phyloP scores from a whole-genome alignment of 2,113 vertebrate genomes.

The Dicentrarchus labrax region DNA sequence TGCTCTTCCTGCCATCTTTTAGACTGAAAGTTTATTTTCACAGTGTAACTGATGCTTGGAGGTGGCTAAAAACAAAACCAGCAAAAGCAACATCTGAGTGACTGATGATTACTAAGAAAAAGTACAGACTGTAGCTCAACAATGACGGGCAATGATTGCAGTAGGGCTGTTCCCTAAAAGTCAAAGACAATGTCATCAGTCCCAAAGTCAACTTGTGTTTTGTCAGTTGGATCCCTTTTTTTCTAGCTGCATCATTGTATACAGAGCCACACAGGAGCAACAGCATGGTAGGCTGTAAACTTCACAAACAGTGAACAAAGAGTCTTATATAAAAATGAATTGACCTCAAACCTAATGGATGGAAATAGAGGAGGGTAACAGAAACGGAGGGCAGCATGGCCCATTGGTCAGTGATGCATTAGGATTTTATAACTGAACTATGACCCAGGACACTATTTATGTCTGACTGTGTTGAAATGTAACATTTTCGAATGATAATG shows the following conservation, averaged over 20 bases:
- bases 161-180: background rate
- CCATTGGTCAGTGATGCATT: background rate
- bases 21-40: background rate
- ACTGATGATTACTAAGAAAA: too few relatives aligned
- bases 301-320: background rate
- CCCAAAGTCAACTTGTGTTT: background rate
- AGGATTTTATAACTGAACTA: background rate
- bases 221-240: background rate
- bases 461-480: too few relatives aligned
- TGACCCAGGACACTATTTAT: too few relatives aligned
- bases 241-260: background rate
- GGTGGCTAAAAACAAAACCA: background rate
- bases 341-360: background rate
- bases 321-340: background rate
- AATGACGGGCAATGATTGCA: conserved; percentile 4
- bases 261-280: background rate
- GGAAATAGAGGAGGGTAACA: background rate
- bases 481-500: background rate
- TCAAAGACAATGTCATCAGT: background rate
- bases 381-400: background rate
- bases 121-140: too few relatives aligned
- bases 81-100: background rate
- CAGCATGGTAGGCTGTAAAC: too few relatives aligned
- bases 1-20: background rate
- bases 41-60: background rate